phyloP scores from a whole-genome alignment of 2,113 vertebrate species.

The Grallaria varia region DNA sequence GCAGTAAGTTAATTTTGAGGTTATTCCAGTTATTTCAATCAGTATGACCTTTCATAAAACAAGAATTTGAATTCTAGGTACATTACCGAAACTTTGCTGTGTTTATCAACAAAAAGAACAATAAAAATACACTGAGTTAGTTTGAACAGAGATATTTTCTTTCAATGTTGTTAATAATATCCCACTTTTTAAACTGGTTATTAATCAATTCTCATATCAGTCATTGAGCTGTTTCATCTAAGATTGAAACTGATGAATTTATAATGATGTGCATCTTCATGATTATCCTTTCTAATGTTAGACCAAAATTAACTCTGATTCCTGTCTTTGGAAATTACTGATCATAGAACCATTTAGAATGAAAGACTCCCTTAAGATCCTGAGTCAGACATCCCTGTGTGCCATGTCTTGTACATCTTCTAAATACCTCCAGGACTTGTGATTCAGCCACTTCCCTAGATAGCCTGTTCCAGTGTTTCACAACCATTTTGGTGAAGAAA shows the following conservation, averaged over 20 bases:
- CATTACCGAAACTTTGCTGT: background rate
- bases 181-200: background rate
- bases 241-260: background rate
- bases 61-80: background rate
- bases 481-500: accelerated
- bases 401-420: accelerated
- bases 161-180: background rate
- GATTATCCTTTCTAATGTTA: background rate
- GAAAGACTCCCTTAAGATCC: background rate
- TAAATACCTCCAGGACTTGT: background rate
- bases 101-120: background rate
- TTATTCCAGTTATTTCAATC: background rate
- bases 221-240: background rate
- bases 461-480: background rate
- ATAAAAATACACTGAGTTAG: background rate
- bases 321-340: background rate
- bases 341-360: background rate
- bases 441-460: background rate
- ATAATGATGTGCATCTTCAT: background rate
- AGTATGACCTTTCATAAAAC: background rate
- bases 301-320: background rate
- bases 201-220: background rate
- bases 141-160: background rate
- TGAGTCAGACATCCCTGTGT: accelerated
- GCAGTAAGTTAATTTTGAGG: background rate